Conservation (phyloP, 2,797 vertebrate genomes). For the Mareca strepera region DNA sequence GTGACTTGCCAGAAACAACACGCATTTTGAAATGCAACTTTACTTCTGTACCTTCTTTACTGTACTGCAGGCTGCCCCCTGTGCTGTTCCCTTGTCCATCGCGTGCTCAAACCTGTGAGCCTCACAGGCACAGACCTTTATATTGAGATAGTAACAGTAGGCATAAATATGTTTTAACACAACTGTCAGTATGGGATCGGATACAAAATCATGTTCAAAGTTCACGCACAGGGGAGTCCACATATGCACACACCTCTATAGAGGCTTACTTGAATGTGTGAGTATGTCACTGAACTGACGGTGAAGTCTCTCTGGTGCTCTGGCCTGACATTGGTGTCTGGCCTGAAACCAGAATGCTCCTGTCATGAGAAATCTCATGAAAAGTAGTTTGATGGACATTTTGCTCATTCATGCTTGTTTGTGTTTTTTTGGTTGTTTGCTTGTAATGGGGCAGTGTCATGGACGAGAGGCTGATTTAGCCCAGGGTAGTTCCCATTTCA, state of each 20-base stretch:
- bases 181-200: neutral
- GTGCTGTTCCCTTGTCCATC: constrained; percentile 18
- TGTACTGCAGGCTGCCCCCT: neutral
- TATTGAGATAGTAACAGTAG: neutral
- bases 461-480: neutral
- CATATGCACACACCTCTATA: neutral
- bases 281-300: neutral
- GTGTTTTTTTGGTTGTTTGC: neutral
- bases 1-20: neutral
- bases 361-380: neutral
- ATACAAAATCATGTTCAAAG: neutral
- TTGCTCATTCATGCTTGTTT: neutral
- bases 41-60: neutral
- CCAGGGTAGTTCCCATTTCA: neutral
- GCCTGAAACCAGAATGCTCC: neutral
- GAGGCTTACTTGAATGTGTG: neutral
- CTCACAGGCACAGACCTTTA: neutral
- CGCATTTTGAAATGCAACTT: neutral
- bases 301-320: neutral
- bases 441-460: neutral
- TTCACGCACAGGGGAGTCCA: neutral
- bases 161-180: neutral
- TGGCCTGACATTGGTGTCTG: neutral
- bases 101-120: neutral
- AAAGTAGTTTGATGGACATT: neutral